These are phyloP conservation scores for Coilia nasus DNA, from an alignment of 2,797 vertebrate species.

Conservation along the genomic window DNA sequence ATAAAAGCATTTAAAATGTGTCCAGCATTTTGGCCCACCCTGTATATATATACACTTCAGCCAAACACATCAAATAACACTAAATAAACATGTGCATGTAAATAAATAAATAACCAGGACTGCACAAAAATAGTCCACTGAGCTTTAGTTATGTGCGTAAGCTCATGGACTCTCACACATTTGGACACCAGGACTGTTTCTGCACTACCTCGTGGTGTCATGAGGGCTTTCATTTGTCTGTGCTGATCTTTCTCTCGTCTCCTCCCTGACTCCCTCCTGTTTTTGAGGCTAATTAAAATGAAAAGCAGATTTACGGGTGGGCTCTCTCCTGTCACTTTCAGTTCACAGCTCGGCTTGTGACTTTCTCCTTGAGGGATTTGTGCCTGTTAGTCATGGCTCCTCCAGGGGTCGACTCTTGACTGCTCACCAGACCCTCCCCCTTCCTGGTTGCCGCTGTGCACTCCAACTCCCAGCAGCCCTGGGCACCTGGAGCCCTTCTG, in stretches of 20 bases:
- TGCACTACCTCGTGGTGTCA: background rate
- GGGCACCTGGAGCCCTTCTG: background rate
- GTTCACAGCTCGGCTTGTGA: conserved; percentile 46
- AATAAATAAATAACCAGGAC: too few relatives aligned
- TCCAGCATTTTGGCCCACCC: too few relatives aligned
- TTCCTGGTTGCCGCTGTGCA: background rate
- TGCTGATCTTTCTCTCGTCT: conserved; percentile 27
- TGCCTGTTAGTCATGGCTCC: conserved; percentile 58
- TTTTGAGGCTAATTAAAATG: conserved; percentile 61
- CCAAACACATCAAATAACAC: background rate
- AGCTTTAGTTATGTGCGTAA: background rate
- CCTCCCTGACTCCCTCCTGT: conserved; percentile 30
- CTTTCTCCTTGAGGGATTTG: conserved; percentile 55
- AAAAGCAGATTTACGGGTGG: conserved; percentile 58
- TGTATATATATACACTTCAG: background rate
- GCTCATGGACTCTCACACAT: background rate
- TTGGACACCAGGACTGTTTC: background rate
- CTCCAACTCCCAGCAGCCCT: conserved; percentile 22
- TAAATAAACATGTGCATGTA: background rate
- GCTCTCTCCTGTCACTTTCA: conserved; percentile 56
- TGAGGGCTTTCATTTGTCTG: conserved; percentile 27
- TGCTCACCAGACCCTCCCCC: conserved; percentile 31
- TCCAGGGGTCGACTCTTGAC: conserved; percentile 38
- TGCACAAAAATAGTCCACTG: background rate
- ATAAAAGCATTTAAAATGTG: too few relatives aligned